These are phyloP conservation scores for Euwallacea fornicatus DNA, from an alignment of 1,140 invertebrate species.

Conservation along the genomic window DNA sequence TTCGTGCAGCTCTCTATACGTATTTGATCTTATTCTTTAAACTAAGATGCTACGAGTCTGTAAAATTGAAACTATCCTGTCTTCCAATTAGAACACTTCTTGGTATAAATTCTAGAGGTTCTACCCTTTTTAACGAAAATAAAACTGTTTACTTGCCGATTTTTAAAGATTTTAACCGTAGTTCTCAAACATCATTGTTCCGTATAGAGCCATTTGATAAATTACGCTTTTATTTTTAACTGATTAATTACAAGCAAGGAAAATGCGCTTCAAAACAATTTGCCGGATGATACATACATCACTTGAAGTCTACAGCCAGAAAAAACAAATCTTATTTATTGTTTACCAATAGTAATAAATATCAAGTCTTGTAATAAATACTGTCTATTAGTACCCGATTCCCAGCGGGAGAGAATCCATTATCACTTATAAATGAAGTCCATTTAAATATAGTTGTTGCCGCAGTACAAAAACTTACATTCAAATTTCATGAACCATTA, in stretches of 20 bases:
- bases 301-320: neutral
- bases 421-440: neutral
- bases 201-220: neutral
- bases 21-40: neutral
- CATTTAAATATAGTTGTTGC: neutral
- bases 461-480: neutral
- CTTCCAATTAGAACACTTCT: no score
- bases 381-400: neutral
- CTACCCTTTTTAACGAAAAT: neutral
- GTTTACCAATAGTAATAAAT: neutral
- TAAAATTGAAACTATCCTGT: neutral
- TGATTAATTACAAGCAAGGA: constrained; percentile 1
- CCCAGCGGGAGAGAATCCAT: neutral
- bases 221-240: neutral
- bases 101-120: neutral
- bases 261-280: constrained; percentile 6
- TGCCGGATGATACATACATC: neutral
- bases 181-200: neutral
- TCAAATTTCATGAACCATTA: neutral
- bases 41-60: neutral
- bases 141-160: neutral
- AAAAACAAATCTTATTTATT: neutral
- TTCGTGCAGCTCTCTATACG: neutral
- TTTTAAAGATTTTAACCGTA: neutral
- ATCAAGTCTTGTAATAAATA: neutral